Evolutionary conservation across 2,113 vertebrate genomes (phyloP).

Genomic region (Manacus vitellinus): DNA sequence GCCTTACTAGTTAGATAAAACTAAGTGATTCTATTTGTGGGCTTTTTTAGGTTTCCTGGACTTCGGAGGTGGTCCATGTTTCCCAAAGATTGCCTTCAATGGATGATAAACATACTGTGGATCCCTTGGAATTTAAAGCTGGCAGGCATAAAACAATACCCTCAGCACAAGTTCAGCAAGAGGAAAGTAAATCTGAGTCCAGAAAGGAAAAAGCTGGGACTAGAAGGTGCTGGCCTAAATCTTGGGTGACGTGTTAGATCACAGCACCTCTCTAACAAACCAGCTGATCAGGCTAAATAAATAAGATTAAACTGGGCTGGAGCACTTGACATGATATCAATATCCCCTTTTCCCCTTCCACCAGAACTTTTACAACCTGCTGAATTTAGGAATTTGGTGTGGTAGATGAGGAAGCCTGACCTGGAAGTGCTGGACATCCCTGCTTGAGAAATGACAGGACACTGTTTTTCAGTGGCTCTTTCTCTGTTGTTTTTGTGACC

Average conservation of each 20-base stretch:
- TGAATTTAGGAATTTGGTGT: neutral
- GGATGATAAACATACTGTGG: neutral
- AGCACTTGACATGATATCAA: neutral
- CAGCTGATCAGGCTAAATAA: neutral
- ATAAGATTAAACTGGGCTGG: neutral
- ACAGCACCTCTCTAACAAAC: neutral
- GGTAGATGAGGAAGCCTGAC: neutral
- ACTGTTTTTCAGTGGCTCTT: neutral
- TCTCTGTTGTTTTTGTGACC: neutral
- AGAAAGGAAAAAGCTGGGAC: neutral
- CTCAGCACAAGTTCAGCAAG: neutral
- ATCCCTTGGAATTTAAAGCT: neutral
- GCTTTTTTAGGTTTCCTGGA: neutral
- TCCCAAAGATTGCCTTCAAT: neutral
- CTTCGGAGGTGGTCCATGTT: neutral
- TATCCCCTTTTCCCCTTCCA: neutral
- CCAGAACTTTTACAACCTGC: neutral
- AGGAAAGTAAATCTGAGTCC: neutral
- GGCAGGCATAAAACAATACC: neutral
- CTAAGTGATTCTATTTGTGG: neutral
- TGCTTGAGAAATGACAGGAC: fast-evolving
- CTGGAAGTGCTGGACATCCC: neutral
- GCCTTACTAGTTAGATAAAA: neutral
- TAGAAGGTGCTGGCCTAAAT: neutral
- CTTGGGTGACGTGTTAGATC: neutral